Base-by-base conservation (phyloP, 2,888 invertebrate genomes). In the Phalangium opilio region DNA sequence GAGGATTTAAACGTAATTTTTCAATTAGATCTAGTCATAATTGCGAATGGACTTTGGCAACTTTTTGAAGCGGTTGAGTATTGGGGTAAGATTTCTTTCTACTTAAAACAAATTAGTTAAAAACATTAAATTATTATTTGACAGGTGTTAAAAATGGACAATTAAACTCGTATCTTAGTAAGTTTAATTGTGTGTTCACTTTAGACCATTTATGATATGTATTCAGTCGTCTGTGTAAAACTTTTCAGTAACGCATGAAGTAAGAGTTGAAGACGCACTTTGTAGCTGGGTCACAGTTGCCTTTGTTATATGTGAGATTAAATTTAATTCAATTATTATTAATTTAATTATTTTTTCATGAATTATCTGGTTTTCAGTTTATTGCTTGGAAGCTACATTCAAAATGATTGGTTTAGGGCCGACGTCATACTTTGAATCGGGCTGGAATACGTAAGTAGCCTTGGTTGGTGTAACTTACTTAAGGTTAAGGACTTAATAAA, bases 381-480 rank as follows among this genome's bases (percentile, higher is more conserved):
- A 84, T 67, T 71, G 78, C 20, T 45, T 78, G 2, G 87, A 87
- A 68, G 81, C 81, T 1, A 63, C 73, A 0, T 67, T 83, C 2
- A 80, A 83, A 59, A 75, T 83, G 57, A 68, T 82, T 60, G 82
- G 81, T 1, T 67, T 78, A 34, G 86, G 86, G 2, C 72, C 79
- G 55, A 62, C 67, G 3, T 74, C 75, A 50, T 86, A 86, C 63
- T 73, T 84, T 50, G 75, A 77, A 52, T 81, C 81, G 38, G 84
- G 84, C 1, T 87, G 87, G 87, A 86, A 87, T 64, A 73, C 81
- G 57, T 86, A 79, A 64, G 85, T 83, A n/a, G n/a, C n/a, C n/a
- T n/a, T n/a, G n/a, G n/a, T n/a, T n/a, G n/a, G n/a, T n/a, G n/a
- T n/a, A n/a, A n/a, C n/a, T n/a, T n/a, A n/a, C n/a, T n/a, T n/a